Percentiles rank a stretch among this genome's conserved stretches.
phyloP scores from a whole-genome alignment of 2,113 vertebrate species.

The rat (Rattus norvegicus) region GRCr8 NC_086022.1:16910001-16910500 shows the following conservation, averaged over 20 bases:
- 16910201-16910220: not conserved
- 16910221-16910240: not conserved
- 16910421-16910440: not conserved
- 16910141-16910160: not conserved
- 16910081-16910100: constrained; percentile 22
- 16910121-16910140: not conserved
- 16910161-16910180: not conserved
- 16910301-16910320: not conserved
- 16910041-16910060: not conserved
- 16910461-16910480: no score
- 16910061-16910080: not conserved
- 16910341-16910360: not conserved
- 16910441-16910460: not conserved
- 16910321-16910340: not conserved
- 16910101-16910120: constrained; percentile 22
- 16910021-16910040: not conserved
- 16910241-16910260: not conserved
- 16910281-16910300: not conserved
- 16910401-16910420: not conserved
- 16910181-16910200: not conserved
- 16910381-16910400: no score
- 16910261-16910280: constrained; percentile 4
- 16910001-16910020: not conserved
- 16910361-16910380: not conserved
- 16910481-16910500: not conserved